Conservation (phyloP, 2,888 invertebrate genomes). For the Troglohyphantes excavatus region DNA sequence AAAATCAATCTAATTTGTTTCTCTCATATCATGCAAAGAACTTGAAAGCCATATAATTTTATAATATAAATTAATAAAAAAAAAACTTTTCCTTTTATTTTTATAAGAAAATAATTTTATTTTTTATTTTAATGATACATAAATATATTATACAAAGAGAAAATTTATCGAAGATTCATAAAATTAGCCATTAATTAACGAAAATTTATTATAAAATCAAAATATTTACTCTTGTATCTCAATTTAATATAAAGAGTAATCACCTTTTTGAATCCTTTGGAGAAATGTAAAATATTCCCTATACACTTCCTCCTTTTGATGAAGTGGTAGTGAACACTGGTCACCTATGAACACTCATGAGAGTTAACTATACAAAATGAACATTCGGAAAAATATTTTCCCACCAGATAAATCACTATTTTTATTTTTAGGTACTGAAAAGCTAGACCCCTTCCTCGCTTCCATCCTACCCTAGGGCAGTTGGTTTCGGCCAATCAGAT, state of each 20-base stretch:
- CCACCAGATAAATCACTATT: background rate
- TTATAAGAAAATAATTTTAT: too few relatives aligned
- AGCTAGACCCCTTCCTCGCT: constrained; percentile 6
- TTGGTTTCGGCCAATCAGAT: constrained; percentile 24
- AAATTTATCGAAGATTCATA: too few relatives aligned
- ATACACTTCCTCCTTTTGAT: background rate
- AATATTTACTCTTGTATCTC: background rate
- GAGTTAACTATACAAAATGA: constrained; percentile 39
- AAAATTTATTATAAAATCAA: background rate
- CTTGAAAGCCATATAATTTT: too few relatives aligned
- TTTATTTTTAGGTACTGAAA: background rate
- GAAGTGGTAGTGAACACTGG: background rate
- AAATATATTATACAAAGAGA: too few relatives aligned
- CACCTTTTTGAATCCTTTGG: background rate
- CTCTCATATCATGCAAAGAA: too few relatives aligned
- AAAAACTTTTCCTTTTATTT: too few relatives aligned
- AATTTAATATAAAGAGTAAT: background rate
- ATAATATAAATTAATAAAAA: too few relatives aligned
- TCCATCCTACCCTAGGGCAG: background rate
- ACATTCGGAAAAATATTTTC: background rate
- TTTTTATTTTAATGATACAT: too few relatives aligned
- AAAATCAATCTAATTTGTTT: too few relatives aligned
- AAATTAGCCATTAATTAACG: too few relatives aligned
- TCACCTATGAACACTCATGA: constrained; percentile 16
- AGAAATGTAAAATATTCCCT: background rate